Evolutionary conservation across 2,888 invertebrate species (phyloP), one percentile per base, ranked within the genome.

Genomic region (Campoletis raptor): DNA sequence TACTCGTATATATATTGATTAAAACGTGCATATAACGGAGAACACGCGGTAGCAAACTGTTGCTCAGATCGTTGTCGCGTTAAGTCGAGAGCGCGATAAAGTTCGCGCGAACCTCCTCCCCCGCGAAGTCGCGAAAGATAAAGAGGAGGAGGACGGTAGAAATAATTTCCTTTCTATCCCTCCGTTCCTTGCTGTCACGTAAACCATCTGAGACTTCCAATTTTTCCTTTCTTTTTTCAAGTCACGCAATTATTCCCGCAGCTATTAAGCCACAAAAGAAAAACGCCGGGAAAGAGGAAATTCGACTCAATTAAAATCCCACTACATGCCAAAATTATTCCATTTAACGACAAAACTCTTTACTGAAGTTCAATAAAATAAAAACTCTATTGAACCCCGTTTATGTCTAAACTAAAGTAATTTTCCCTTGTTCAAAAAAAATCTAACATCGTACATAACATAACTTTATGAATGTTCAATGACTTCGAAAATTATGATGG

Each of bases 1-100:
- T 54, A 74, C 30, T 37, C 24, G 10, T 54, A 45, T 76, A 64
- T 61, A 61, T 82, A 79, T 84, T 69, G 73, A 84, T 86, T 79
- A 84, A 78, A 70, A 86, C 61, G 42, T 48, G 73, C 42, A 72
- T 78, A 73, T 66, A 78, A 36, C 67, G 45, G 74, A 73, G 48
- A 81, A 73, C 84, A 82, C 85, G 84, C 82, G 85, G 83, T 85
- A 76, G 88, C 92, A 92, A 92, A 92, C 92, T 92, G 92, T 92
- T 92, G 92, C 92, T 92, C 92, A 91, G 90, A 92, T 92, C 92
- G 90, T 91, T 92, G 92, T 92, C 91, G 90, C 90, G 89, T 88
- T 88, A 87, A 84, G 85, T 86, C 89, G 77, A 81, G 81, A 87
- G 77, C 66, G 85, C 89, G 91, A 92, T 90, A 91, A 90, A 88